phyloP scores from a whole-genome alignment of 2,797 vertebrate genomes.

The Poeciliopsis presidionis region DNA sequence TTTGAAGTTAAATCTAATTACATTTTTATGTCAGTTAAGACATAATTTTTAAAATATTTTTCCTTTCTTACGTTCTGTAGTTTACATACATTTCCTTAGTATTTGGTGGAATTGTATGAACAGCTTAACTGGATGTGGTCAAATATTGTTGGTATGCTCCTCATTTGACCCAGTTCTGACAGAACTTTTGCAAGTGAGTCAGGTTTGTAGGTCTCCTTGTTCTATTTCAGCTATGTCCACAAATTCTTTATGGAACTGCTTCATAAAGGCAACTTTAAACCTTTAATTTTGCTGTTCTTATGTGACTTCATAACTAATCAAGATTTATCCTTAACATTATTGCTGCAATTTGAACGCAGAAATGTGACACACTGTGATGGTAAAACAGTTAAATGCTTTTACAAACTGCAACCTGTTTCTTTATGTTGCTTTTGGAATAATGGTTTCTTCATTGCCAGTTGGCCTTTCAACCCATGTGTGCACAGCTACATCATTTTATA shows the following conservation, averaged over 20 bases:
- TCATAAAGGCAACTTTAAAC: background rate
- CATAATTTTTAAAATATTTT: background rate
- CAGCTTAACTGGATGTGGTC: background rate
- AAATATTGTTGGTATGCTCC: background rate
- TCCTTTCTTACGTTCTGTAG: background rate
- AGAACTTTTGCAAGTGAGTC: background rate
- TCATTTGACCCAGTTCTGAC: background rate
- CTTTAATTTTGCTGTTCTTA: background rate
- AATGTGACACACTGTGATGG: background rate
- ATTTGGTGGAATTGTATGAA: background rate
- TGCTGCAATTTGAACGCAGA: background rate
- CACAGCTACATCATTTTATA: background rate
- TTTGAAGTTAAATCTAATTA: background rate
- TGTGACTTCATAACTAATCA: background rate
- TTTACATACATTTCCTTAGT: background rate
- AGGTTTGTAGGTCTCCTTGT: background rate
- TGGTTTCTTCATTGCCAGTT: background rate
- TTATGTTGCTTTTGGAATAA: background rate
- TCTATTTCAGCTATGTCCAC: background rate
- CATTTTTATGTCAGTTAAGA: background rate
- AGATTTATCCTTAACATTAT: background rate
- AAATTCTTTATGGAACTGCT: background rate
- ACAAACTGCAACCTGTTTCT: background rate
- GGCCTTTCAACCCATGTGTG: background rate
- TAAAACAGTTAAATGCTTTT: background rate